These are phyloP conservation scores for Pyxicephalus adspersus DNA, from an alignment of 2,113 vertebrate genomes.

Conservation along the genomic window DNA sequence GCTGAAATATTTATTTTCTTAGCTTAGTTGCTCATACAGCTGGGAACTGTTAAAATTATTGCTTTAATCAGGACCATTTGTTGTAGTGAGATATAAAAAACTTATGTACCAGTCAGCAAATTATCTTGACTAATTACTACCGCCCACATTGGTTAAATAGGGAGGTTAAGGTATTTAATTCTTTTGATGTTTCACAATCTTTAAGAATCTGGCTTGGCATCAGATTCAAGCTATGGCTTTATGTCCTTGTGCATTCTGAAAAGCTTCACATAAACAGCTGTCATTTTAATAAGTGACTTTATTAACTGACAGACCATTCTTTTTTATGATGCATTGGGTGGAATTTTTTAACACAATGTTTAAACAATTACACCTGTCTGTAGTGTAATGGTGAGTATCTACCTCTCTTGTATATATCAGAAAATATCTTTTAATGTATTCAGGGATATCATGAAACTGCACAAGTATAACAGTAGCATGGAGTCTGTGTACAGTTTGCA, in stretches of 20 bases:
- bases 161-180: not conserved
- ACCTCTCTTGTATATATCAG: too few relatives aligned
- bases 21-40: constrained; percentile 25
- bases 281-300: not conserved
- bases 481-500: too few relatives aligned
- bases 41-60: constrained; percentile 45
- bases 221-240: not conserved
- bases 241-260: constrained; percentile 2
- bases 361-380: too few relatives aligned
- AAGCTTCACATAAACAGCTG: constrained; percentile 25
- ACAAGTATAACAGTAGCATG: too few relatives aligned
- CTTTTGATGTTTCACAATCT: constrained; percentile 33
- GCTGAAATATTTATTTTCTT: constrained; percentile 32
- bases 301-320: not conserved
- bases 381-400: not conserved
- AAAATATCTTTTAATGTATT: too few relatives aligned
- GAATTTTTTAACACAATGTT: too few relatives aligned
- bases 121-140: constrained; percentile 36
- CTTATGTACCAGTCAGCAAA: constrained; percentile 33
- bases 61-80: constrained; percentile 49
- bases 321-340: not conserved
- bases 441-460: too few relatives aligned
- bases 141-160: constrained; percentile 6
- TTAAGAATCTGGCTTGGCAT: constrained; percentile 19
- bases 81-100: constrained; percentile 44